Base-by-base conservation (phyloP, 2,888 invertebrate genomes). In the Operophtera brumata region DNA sequence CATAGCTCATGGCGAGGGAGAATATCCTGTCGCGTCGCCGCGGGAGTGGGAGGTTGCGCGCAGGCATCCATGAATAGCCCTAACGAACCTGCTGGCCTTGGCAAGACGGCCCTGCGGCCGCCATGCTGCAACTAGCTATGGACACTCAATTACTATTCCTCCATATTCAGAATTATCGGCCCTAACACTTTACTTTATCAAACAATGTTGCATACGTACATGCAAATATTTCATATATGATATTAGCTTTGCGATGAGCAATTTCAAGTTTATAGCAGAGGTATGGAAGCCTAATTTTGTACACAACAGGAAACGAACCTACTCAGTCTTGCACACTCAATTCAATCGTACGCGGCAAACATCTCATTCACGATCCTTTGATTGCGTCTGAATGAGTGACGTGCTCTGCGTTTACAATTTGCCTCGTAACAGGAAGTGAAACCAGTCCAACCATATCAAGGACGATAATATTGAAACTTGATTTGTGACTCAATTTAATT, bases 71-170 rank as follows among this genome's bases (percentile, higher is more conserved):
- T 88, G 88, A 89, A 90, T 90, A 89, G 87, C 77, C 81, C 80
- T 88, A 88, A 88, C 86, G 86, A 90, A 88, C 89, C 71, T 68
- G 88, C 81, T 86, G 87, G 78, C 90, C 89, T 90, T 89, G 89
- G 82, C 76, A 69, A 73, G 80, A 70, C 83, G 73, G 75, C 76
- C 77, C 82, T 71, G 62, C 70, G 70, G 71, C 71, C 74, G 62
- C 57, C 54, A 28, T 56, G 57, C 60, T 61, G 55, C 64, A 59
- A 43, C 67, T 67, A 67, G 64, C 63, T 57, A 47, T 51, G 50
- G 46, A 57, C 59, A 64, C 48, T 59, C 36, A 54, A 52, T 59
- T 58, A 51, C 54, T 46, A 45, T 59, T 53, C 55, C 55, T 57
- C 42, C 53, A 57, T 56, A 55, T 53, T 58, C 51, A 37, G 13